Evolutionary conservation across 2,888 invertebrate genomes (phyloP).

Genomic region (Megaustenia siamemsis): DNA sequence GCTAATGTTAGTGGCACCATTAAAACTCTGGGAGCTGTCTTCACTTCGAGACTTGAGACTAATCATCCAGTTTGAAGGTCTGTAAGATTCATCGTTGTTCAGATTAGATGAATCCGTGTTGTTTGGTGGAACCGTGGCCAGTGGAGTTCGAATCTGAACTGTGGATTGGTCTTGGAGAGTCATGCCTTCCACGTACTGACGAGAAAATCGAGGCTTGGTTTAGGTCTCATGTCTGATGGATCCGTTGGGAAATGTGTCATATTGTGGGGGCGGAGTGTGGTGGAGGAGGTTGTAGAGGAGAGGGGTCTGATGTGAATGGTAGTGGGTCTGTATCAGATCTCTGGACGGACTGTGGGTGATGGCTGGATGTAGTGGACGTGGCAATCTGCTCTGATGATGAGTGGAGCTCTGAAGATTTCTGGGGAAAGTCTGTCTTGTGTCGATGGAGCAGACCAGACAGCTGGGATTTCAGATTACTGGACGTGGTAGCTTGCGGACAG

Average conservation of each 20-base stretch:
- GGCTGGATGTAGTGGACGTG: constrained; percentile 25
- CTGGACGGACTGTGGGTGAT: constrained; percentile 38
- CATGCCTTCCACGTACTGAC: constrained; percentile 66
- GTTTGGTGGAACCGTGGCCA: background rate
- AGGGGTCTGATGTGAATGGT: constrained; percentile 21
- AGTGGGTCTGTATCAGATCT: constrained; percentile 48
- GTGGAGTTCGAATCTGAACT: background rate
- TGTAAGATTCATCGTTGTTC: constrained; percentile 12
- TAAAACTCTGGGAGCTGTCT: constrained; percentile 3
- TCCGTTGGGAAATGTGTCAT: constrained; percentile 38
- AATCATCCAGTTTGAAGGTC: constrained; percentile 41
- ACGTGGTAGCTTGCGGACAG: constrained; percentile 12
- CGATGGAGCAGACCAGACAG: constrained; percentile 70
- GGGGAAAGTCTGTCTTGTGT: constrained; percentile 77
- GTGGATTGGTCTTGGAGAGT: background rate
- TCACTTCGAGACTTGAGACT: constrained; percentile 14
- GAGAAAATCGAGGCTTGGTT: constrained; percentile 73
- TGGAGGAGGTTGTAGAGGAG: constrained; percentile 38
- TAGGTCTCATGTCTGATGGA: constrained; percentile 62
- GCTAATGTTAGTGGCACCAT: constrained; percentile 53
- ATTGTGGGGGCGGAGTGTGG: constrained; percentile 41
- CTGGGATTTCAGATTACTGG: constrained; percentile 64
- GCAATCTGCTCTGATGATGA: constrained; percentile 38
- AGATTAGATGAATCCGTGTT: constrained; percentile 24
- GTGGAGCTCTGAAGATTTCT: constrained; percentile 62